Percentiles rank a stretch among this genome's conserved stretches.
Evolutionary conservation across 2,888 invertebrate species (phyloP).

Genomic region (Toxonevra muliebris): DNA sequence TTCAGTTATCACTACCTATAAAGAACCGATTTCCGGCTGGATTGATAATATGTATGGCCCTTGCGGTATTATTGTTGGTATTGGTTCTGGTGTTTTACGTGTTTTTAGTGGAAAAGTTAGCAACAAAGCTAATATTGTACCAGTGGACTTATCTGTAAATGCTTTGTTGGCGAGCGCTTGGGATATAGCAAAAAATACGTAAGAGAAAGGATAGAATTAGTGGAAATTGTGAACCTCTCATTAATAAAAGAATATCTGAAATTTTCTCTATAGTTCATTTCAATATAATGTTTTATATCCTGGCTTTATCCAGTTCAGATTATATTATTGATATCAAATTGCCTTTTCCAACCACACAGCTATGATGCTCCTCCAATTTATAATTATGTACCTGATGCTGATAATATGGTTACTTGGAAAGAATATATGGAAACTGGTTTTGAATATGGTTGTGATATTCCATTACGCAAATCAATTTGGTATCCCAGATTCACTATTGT

Average conservation of each 20-base stretch:
- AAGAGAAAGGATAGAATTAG: conserved; percentile 31
- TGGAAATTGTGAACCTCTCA: neutral
- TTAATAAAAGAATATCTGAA: neutral
- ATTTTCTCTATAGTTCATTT: neutral
- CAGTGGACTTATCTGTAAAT: conserved; percentile 67
- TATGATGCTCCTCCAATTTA: conserved; percentile 67
- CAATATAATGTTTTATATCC: no score
- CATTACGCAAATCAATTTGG: conserved; percentile 76
- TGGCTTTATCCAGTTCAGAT: no score
- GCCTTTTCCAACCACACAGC: conserved; percentile 38
- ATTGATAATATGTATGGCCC: conserved; percentile 77
- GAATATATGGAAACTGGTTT: conserved; percentile 68
- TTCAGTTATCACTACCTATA: conserved; percentile 67
- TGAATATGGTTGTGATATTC: conserved; percentile 68
- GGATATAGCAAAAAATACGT: conserved; percentile 66
- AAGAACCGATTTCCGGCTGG: conserved; percentile 73
- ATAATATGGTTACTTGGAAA: conserved; percentile 86
- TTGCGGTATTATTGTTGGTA: conserved; percentile 67
- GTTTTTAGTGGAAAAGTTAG: conserved; percentile 61
- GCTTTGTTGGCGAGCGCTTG: conserved; percentile 66
- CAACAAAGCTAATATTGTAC: conserved; percentile 65
- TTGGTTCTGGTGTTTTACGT: conserved; percentile 73
- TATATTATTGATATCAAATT: no score
- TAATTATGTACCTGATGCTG: conserved; percentile 86
- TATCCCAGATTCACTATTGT: conserved; percentile 70